Evolutionary conservation across 2,888 invertebrate species (phyloP), one percentile per base, ranked within the genome.

Genomic region (Mythimna ferrago): DNA sequence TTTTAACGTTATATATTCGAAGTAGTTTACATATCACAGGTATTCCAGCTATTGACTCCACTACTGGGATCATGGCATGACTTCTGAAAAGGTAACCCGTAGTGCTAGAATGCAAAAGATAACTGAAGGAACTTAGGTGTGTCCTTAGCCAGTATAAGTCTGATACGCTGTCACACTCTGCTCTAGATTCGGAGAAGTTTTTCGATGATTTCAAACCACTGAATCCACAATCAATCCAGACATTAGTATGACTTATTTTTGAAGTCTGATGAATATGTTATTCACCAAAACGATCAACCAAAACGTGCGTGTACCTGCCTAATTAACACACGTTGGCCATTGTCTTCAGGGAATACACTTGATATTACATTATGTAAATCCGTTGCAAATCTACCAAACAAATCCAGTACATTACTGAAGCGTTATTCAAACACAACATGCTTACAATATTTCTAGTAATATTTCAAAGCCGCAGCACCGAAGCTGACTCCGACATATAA

Each of bases 401-500:
- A 67, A 83, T 51, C 35, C 21, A 16, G 53, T 64, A 38, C 10
- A 54, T 35, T 14, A 14, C 44, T 11, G 16, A 64, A 80, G 3
- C 53, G 26, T 69, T 67, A 62, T 63, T 66, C 44, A 71, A 82
- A 84, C 53, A 19, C 16, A 57, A 71, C 56, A 51, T 73, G 54
- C 63, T 54, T 77, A 56, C 60, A 61, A 80, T 54, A 81, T 56
- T 80, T 71, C 54, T 61, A 19, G 69, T 67, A 63, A 72, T 71
- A 75, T 70, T 71, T 64, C 53, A 76, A 79, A 76, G 38, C 76
- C 58, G n/a, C 65, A 71, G 58, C 56, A 68, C 48, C 56, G 32
- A 41, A 74, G 65, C 65, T 73, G 85, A 73, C 61, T 65, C 66
- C 73, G 79, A 78, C 71, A 61, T 62, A 76, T 68, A 73, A 74